Percentiles rank a stretch among this genome's conserved stretches.
Evolutionary conservation across 2,888 invertebrate genomes (phyloP).

Genomic region (Taenaris catops): DNA sequence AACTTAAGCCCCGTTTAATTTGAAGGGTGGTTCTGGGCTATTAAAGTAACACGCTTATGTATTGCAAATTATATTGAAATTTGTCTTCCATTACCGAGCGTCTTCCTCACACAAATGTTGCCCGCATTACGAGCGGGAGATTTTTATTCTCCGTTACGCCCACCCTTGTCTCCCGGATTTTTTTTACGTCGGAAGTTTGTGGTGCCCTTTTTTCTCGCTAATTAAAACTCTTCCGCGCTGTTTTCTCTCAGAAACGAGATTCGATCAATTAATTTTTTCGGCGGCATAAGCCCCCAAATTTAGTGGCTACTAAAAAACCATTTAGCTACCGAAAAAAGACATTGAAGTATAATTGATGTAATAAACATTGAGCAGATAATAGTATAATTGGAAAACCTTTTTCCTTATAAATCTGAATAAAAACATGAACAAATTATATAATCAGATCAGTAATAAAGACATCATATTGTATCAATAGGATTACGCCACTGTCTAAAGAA

Average conservation of each 20-base stretch:
- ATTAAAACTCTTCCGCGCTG: constrained; percentile 80
- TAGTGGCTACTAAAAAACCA: constrained; percentile 66
- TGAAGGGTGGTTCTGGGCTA: constrained; percentile 81
- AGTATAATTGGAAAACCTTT: constrained; percentile 6
- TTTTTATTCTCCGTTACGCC: constrained; percentile 72
- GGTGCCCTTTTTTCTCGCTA: constrained; percentile 74
- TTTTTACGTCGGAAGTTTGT: constrained; percentile 74
- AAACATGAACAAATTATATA: too few species aligned
- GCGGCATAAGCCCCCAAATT: constrained; percentile 72
- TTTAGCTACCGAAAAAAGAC: constrained; percentile 50
- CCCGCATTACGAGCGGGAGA: constrained; percentile 77
- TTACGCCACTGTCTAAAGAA: constrained; percentile 11
- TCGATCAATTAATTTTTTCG: constrained; percentile 79
- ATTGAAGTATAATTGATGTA: constrained; percentile 59
- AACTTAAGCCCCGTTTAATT: constrained; percentile 81
- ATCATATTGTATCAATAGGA: too few species aligned
- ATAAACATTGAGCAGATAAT: constrained; percentile 5
- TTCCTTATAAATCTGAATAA: too few species aligned
- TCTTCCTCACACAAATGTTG: constrained; percentile 80
- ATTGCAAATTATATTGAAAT: constrained; percentile 81
- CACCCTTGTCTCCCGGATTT: constrained; percentile 76
- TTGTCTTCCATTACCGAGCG: constrained; percentile 79
- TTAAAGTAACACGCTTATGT: constrained; percentile 82
- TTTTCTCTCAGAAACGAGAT: constrained; percentile 76
- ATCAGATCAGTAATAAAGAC: too few species aligned